A percentile compares a stretch with the other conserved stretches of the same genome.
phyloP scores from a whole-genome alignment of 2,797 vertebrate genomes.

The Microhierax caerulescens region DNA sequence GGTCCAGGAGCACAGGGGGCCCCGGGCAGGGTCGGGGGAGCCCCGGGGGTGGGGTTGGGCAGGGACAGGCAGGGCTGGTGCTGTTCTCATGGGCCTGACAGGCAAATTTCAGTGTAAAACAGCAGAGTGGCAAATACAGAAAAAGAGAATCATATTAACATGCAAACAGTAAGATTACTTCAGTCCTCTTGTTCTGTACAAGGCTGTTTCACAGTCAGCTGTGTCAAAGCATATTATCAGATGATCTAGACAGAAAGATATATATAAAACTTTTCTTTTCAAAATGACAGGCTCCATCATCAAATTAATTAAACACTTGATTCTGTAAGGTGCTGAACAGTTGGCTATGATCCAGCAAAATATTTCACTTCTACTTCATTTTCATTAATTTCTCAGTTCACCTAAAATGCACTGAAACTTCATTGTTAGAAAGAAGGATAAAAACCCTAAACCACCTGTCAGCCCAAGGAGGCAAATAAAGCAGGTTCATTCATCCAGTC shows the following conservation, averaged over 20 bases:
- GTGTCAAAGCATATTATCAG: neutral
- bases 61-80: neutral
- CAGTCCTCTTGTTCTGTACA: neutral
- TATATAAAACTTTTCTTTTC: neutral
- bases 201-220: neutral
- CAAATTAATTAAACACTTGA: neutral
- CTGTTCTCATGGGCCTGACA: neutral
- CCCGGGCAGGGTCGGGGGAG: no score
- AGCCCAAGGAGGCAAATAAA: neutral
- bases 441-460: accelerated
- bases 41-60: accelerated
- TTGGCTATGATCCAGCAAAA: neutral
- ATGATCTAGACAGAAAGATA: neutral
- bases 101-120: neutral
- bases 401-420: neutral
- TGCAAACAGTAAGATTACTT: neutral
- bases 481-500: neutral
- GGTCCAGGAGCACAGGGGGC: no score
- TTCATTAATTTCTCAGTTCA: neutral
- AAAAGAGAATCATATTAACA: neutral
- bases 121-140: neutral
- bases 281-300: neutral
- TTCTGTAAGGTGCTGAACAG: neutral
- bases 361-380: neutral
- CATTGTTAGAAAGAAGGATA: neutral